A percentile compares a stretch with the other conserved stretches of the same genome.
These are phyloP conservation scores for Chionomys nivalis DNA, from an alignment of 2,113 vertebrate genomes.

Conservation along the genomic window DNA sequence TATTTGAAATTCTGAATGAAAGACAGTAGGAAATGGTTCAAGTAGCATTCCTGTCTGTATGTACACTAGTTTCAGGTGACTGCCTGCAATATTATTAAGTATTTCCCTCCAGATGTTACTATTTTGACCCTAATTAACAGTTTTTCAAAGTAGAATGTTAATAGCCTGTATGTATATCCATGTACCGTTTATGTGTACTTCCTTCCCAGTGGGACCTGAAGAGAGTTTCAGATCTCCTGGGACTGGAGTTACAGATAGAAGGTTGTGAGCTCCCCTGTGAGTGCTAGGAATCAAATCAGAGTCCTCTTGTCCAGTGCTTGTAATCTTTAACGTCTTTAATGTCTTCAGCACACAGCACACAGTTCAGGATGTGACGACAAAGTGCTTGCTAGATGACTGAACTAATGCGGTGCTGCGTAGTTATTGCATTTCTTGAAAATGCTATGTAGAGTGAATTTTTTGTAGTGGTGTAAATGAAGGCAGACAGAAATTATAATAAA, in stretches of 20 bases:
- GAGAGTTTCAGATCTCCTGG: neutral
- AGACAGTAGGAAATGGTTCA: neutral
- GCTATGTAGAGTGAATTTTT: neutral
- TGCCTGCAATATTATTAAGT: neutral
- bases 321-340: neutral
- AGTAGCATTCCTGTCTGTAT: too few relatives aligned
- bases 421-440: neutral
- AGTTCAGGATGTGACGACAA: neutral
- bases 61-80: neutral
- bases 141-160: slow-evolving; percentile 13
- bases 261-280: neutral
- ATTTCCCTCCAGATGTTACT: neutral
- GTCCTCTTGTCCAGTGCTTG: neutral
- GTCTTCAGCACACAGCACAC: neutral
- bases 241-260: neutral
- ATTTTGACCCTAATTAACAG: neutral
- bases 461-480: too few relatives aligned
- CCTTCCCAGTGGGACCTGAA: neutral
- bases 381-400: neutral
- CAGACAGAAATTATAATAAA: too few relatives aligned
- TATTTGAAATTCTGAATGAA: neutral
- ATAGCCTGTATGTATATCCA: neutral
- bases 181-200: neutral
- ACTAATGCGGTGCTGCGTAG: neutral
- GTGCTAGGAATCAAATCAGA: neutral